Evolutionary conservation across 2,797 vertebrate genomes (phyloP).

Genomic region (Lagorchestes hirsutus): DNA sequence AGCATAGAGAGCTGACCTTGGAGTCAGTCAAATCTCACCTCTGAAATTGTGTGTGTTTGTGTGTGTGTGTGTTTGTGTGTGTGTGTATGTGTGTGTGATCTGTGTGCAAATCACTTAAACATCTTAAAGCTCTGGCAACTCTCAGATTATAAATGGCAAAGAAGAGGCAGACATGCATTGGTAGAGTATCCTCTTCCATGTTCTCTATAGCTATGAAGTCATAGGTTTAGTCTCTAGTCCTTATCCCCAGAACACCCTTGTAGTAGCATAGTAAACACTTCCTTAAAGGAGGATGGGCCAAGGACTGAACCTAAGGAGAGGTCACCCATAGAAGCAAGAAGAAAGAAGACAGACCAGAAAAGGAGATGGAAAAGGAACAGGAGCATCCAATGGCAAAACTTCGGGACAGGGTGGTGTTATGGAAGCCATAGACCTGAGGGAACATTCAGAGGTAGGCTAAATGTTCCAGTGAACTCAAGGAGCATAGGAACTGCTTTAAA

Average conservation of each 20-base stretch:
- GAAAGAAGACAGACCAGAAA: neutral
- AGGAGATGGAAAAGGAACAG: neutral
- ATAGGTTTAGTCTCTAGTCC: neutral
- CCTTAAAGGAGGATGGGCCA: neutral
- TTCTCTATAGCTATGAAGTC: neutral
- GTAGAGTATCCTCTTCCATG: neutral
- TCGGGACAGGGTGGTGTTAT: neutral
- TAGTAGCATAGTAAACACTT: neutral
- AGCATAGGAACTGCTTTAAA: neutral
- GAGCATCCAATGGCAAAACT: neutral
- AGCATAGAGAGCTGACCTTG: neutral
- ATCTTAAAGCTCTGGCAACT: neutral
- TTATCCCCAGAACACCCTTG: neutral
- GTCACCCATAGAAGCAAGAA: neutral
- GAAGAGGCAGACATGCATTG: neutral
- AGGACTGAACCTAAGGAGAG: neutral
- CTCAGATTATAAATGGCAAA: neutral
- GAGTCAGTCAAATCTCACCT: neutral
- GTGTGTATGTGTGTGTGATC: neutral
- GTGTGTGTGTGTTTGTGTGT: neutral
- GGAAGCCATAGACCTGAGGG: neutral
- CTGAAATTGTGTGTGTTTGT: neutral
- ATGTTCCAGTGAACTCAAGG: neutral
- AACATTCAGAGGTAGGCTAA: neutral
- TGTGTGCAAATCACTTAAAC: neutral